phyloP scores from a whole-genome alignment of 2,797 vertebrate species.

The Otolemur crassicaudatus region DNA sequence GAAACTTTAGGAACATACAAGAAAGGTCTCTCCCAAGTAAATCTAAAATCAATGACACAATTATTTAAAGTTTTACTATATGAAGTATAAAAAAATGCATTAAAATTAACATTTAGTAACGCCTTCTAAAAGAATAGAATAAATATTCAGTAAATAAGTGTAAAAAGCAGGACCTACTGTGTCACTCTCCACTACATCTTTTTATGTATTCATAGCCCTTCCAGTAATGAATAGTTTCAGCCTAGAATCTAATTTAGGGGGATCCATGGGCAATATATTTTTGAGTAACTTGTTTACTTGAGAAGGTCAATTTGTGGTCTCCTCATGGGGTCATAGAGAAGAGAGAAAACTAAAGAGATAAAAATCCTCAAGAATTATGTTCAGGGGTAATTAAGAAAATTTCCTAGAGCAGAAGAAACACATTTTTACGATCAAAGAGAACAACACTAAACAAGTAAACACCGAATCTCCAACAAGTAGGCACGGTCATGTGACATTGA shows the following conservation, averaged over 20 bases:
- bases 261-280: not conserved
- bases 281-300: not conserved
- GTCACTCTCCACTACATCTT: not conserved
- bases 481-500: not conserved
- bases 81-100: not conserved
- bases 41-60: not conserved
- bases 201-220: not conserved
- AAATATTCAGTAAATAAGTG: not conserved
- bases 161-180: not conserved
- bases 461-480: not conserved
- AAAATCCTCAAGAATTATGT: not conserved
- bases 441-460: not conserved
- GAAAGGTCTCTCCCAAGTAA: not conserved
- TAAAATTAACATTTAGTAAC: not conserved
- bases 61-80: not conserved
- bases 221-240: not conserved
- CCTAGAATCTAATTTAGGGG: not conserved
- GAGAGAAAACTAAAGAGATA: not conserved
- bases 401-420: not conserved
- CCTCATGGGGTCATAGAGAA: not conserved
- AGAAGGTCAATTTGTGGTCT: not conserved
- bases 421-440: not conserved
- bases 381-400: not conserved
- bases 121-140: not conserved
- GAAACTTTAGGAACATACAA: not conserved